Conservation (phyloP, 2,888 invertebrate species). For the Piscicola geometra region DNA sequence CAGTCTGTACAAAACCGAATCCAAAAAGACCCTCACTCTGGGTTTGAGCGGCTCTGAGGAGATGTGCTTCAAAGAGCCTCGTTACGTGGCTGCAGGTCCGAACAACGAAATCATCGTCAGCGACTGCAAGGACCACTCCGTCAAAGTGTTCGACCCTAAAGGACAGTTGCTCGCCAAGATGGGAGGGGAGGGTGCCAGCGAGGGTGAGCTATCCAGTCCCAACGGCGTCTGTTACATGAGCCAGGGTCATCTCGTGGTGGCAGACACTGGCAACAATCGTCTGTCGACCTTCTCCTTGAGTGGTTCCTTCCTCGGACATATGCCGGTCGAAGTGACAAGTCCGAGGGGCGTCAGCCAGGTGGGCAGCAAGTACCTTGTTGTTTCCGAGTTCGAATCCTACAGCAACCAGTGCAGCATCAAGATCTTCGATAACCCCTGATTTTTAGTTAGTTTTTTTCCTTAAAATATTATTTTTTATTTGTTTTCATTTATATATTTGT, state of each 20-base stretch:
- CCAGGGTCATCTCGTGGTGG: constrained; percentile 44
- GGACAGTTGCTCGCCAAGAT: constrained; percentile 41
- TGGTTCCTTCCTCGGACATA: constrained; percentile 42
- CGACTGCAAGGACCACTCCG: constrained; percentile 44
- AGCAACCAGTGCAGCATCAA: constrained; percentile 40
- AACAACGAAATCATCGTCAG: constrained; percentile 44
- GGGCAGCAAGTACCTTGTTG: constrained; percentile 40
- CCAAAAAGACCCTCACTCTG: constrained; percentile 40
- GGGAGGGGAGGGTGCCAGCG: constrained; percentile 40
- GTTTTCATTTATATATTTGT: no score
- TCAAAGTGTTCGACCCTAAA: constrained; percentile 42
- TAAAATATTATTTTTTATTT: no score
- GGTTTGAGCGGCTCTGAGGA: constrained; percentile 39
- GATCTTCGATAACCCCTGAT: no score
- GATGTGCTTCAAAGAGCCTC: constrained; percentile 42
- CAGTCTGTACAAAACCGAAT: constrained; percentile 43
- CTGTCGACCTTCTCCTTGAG: constrained; percentile 39
- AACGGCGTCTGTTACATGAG: constrained; percentile 41
- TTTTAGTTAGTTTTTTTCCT: no score
- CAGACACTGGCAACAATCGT: constrained; percentile 44
- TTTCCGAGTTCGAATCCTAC: constrained; percentile 42
- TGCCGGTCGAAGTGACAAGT: constrained; percentile 41
- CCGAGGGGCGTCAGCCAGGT: constrained; percentile 42
- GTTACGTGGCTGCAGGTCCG: constrained; percentile 41
- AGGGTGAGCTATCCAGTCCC: constrained; percentile 43